phyloP scores from a whole-genome alignment of 2,113 vertebrate species.

The Microcebus murinus region DNA sequence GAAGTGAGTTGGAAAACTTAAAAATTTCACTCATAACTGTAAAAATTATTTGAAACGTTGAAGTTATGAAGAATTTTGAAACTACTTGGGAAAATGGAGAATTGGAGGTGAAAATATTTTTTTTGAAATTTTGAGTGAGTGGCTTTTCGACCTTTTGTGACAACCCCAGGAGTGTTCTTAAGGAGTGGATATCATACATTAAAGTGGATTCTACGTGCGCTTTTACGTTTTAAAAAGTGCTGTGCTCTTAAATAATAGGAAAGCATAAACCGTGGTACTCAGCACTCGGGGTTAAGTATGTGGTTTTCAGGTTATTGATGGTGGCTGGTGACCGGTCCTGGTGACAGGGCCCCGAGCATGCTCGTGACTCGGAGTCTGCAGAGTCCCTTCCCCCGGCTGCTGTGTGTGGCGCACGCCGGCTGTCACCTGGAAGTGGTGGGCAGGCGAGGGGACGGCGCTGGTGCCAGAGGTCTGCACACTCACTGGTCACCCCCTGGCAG shows the following conservation, averaged over 20 bases:
- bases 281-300: not conserved
- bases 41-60: not conserved
- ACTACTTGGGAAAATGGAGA: not conserved
- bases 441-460: too few relatives aligned
- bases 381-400: rapidly evolving
- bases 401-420: rapidly evolving
- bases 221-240: not conserved
- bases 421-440: not conserved
- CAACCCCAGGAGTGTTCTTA: not conserved
- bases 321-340: not conserved
- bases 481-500: not conserved
- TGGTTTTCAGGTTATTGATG: not conserved
- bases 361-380: not conserved
- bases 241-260: not conserved
- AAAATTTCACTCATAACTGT: not conserved
- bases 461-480: not conserved
- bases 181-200: not conserved
- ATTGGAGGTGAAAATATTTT: not conserved
- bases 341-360: not conserved
- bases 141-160: not conserved
- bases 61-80: not conserved
- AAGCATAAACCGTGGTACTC: not conserved
- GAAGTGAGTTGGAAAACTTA: conserved; percentile 26
- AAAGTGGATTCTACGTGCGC: not conserved
- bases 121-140: not conserved